These are phyloP conservation scores for Myotis planiceps DNA, from an alignment of 2,797 vertebrate species.

Conservation along the genomic window DNA sequence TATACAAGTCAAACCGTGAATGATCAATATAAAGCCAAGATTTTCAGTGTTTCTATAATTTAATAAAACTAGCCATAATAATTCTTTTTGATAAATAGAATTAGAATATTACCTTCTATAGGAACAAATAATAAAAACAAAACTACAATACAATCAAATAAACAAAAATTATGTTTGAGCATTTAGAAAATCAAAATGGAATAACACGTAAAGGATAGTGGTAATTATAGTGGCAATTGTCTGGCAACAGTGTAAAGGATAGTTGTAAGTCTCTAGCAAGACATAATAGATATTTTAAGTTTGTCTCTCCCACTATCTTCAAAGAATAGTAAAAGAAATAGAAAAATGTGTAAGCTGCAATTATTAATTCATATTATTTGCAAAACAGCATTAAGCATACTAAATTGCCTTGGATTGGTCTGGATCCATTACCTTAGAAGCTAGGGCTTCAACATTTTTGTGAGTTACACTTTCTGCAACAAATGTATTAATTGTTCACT, in stretches of 20 bases:
- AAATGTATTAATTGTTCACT: conserved; percentile 52
- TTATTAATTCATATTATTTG: conserved; percentile 57
- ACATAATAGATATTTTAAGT: conserved; percentile 39
- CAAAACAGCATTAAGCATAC: conserved; percentile 22
- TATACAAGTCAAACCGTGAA: conserved; percentile 29
- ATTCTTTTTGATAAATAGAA: conserved; percentile 18
- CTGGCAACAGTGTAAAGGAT: not conserved
- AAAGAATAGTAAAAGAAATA: conserved; percentile 47
- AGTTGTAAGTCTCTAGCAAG: conserved; percentile 15
- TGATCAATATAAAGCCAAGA: conserved; percentile 34
- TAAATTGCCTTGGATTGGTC: conserved; percentile 44
- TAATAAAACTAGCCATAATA: conserved; percentile 20
- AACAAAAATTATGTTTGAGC: conserved; percentile 25
- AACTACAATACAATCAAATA: not conserved
- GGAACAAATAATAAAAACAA: not conserved
- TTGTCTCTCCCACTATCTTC: not conserved
- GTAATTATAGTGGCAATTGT: not conserved
- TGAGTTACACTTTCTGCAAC: conserved; percentile 46
- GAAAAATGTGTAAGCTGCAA: not conserved
- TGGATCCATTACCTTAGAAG: conserved; percentile 18
- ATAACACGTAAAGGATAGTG: not conserved
- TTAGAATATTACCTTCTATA: conserved; percentile 27
- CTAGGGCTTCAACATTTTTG: not conserved
- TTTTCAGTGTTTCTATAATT: conserved; percentile 36
- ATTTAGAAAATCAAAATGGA: conserved; percentile 47